Percentiles rank a stretch among this genome's conserved stretches.
Evolutionary conservation across 2,113 vertebrate genomes (phyloP).

Genomic region (Condylura cristata): DNA sequence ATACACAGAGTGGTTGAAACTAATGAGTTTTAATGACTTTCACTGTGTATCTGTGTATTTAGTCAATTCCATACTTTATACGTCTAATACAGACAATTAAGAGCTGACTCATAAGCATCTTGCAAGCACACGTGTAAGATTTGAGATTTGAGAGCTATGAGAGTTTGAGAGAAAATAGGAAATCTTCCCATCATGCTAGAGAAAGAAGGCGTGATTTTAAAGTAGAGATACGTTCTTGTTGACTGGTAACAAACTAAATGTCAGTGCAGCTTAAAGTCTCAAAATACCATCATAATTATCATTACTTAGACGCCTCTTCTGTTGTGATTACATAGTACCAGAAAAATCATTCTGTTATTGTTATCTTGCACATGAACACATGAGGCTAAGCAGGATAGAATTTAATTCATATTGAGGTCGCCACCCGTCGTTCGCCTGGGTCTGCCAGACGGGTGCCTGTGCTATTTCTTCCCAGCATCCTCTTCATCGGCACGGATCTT

Average conservation of each 20-base stretch:
- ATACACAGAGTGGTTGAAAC: not conserved
- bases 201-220: not conserved
- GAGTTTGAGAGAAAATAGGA: not conserved
- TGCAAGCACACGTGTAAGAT: not conserved
- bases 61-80: not conserved
- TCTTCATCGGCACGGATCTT: not conserved
- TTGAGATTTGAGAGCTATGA: not conserved
- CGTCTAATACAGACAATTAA: not conserved
- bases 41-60: not conserved
- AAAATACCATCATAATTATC: not conserved
- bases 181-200: not conserved
- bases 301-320: not conserved
- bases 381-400: not conserved
- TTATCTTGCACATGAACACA: not conserved
- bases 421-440: not conserved
- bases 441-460: not conserved
- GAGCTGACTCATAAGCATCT: not conserved
- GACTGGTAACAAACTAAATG: not conserved
- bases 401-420: fast-evolving
- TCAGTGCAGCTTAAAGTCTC: not conserved
- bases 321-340: not conserved
- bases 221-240: not conserved
- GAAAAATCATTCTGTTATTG: not conserved
- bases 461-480: not conserved
- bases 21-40: not conserved